Conservation (phyloP, 1,140 invertebrate species). For the Listronotus bonariensis region DNA sequence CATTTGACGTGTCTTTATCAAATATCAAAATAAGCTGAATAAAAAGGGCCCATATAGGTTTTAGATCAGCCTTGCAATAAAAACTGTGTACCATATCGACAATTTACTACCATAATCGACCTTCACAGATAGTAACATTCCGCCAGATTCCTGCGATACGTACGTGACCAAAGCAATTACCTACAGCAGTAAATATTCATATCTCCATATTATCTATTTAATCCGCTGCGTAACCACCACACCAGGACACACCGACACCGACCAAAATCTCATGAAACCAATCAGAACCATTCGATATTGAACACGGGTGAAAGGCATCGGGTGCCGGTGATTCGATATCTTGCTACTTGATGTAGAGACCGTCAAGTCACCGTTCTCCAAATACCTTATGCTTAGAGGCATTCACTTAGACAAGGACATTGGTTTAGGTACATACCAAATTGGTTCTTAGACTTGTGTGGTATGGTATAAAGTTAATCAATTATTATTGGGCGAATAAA, state of each 20-base stretch:
- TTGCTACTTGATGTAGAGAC: slow-evolving; percentile 22
- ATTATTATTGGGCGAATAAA: no score
- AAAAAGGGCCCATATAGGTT: no score
- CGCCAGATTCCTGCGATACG: slow-evolving; percentile 12
- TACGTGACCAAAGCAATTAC: slow-evolving; percentile 19
- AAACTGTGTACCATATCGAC: no score
- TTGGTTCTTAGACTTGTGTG: slow-evolving; percentile 21
- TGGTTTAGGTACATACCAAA: slow-evolving; percentile 16
- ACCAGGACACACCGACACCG: slow-evolving; percentile 22
- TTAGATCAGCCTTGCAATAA: no score
- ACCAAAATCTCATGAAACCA: slow-evolving; percentile 10
- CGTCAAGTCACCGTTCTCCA: slow-evolving; percentile 26
- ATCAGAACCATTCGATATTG: slow-evolving; percentile 20
- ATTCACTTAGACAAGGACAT: slow-evolving; percentile 32
- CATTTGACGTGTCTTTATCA: no score
- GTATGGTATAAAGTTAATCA: no score
- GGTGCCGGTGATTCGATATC: slow-evolving; percentile 28
- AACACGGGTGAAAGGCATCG: slow-evolving; percentile 22
- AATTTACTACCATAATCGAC: slow-evolving; percentile 4
- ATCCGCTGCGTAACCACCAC: slow-evolving; percentile 20
- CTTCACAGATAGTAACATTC: slow-evolving; percentile 14
- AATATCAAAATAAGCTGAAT: no score
- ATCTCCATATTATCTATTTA: not conserved
- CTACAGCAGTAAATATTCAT: slow-evolving; percentile 4
- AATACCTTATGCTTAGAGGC: slow-evolving; percentile 32